phyloP scores from a whole-genome alignment of 1,140 invertebrate genomes.

The Schlechtendalia chinensis region DNA sequence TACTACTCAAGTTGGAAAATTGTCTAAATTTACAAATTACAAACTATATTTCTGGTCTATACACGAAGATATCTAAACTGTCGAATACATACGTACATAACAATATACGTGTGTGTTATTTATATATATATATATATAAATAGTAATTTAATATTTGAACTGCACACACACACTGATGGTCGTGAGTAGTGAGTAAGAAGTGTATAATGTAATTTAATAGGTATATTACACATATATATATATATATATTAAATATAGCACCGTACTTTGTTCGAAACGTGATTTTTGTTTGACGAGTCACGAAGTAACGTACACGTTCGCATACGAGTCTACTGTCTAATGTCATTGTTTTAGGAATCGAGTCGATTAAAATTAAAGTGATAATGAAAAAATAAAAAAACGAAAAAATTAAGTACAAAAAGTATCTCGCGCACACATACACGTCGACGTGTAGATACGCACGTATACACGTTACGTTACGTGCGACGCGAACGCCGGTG shows the following conservation, averaged over 20 bases:
- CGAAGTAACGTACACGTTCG: too few species aligned
- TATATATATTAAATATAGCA: not conserved
- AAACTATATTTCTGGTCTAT: conserved; percentile 24
- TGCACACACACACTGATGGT: too few species aligned
- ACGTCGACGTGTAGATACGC: too few species aligned
- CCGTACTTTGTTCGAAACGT: not conserved
- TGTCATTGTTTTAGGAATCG: too few species aligned
- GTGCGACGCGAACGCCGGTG: too few species aligned
- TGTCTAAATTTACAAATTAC: conserved; percentile 38
- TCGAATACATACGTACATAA: conserved; percentile 14
- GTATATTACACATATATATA: conserved; percentile 1
- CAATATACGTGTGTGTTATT: too few species aligned
- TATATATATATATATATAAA: not conserved
- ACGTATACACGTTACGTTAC: too few species aligned
- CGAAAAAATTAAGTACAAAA: not conserved
- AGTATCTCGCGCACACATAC: too few species aligned
- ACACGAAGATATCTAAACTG: conserved; percentile 21
- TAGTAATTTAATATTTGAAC: too few species aligned
- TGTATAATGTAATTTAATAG: too few species aligned
- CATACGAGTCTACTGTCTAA: too few species aligned
- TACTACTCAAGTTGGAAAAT: conserved; percentile 30
- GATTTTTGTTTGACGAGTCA: not conserved
- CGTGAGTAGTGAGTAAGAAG: too few species aligned
- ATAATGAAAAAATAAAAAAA: not conserved
- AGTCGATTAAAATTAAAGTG: not conserved